These are phyloP conservation scores for Pseudomyrmex pallidus DNA, from an alignment of 1,140 invertebrate genomes.

Conservation along the genomic window DNA sequence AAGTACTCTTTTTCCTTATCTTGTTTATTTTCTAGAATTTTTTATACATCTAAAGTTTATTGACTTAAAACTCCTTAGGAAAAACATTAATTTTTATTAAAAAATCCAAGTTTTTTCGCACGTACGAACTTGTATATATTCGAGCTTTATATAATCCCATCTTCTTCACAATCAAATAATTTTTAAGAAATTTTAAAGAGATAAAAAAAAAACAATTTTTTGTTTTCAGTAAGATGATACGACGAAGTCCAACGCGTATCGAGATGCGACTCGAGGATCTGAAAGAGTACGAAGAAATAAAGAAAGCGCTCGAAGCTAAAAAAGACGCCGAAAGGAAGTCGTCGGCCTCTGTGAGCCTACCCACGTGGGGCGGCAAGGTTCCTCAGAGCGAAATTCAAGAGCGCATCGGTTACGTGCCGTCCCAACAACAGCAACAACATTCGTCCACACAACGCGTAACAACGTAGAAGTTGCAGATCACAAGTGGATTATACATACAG, in stretches of 20 bases:
- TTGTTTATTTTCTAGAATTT: too few relatives aligned
- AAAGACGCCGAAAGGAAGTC: slow-evolving; percentile 86
- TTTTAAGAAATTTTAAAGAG: background rate
- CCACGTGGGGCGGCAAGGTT: slow-evolving; percentile 85
- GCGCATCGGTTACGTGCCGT: slow-evolving; percentile 88
- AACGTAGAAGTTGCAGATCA: slow-evolving; percentile 64
- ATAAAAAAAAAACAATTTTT: slow-evolving; percentile 29
- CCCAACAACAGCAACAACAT: slow-evolving; percentile 79
- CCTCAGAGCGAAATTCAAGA: slow-evolving; percentile 88
- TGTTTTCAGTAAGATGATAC: slow-evolving; percentile 87
- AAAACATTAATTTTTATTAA: background rate
- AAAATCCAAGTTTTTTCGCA: background rate
- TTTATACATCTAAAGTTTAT: too few relatives aligned
- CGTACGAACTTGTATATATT: too few relatives aligned
- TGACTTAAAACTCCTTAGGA: background rate
- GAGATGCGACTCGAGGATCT: slow-evolving; percentile 92
- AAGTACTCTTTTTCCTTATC: too few relatives aligned
- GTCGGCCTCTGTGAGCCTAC: slow-evolving; percentile 75
- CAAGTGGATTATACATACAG: background rate
- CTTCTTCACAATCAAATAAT: background rate
- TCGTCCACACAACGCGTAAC: slow-evolving; percentile 77
- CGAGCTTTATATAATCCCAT: background rate
- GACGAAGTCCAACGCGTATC: slow-evolving; percentile 91
- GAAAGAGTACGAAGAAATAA: slow-evolving; percentile 89
- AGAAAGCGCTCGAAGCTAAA: slow-evolving; percentile 84